A percentile compares a stretch with the other conserved stretches of the same genome.
Evolutionary conservation across 2,113 vertebrate species (phyloP).

Genomic region (Passer domesticus): DNA sequence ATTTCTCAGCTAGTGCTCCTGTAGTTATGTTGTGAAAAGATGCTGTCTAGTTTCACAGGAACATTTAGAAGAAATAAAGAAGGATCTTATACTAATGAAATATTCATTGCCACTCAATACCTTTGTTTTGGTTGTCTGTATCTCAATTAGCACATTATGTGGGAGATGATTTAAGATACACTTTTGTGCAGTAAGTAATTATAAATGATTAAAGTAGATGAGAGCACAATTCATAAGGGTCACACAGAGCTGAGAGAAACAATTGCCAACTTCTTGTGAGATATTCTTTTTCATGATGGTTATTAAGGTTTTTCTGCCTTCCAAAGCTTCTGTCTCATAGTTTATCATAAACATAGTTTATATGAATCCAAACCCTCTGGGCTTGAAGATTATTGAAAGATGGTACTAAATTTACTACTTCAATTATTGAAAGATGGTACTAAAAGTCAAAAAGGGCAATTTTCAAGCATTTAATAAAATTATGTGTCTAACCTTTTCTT

Average conservation of each 20-base stretch:
- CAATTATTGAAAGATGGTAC: neutral
- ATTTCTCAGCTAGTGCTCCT: neutral
- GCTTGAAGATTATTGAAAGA: neutral
- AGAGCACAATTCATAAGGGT: slow-evolving; percentile 30
- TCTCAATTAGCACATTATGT: neutral
- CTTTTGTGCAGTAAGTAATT: slow-evolving; percentile 36
- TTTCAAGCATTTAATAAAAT: neutral
- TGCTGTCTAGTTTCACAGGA: neutral
- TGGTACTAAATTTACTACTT: neutral
- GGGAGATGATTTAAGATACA: slow-evolving; percentile 19
- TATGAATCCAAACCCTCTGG: neutral
- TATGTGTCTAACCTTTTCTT: neutral
- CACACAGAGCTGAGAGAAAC: neutral
- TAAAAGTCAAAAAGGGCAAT: neutral
- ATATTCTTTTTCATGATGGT: neutral
- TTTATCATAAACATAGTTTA: neutral
- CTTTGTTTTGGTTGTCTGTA: neutral
- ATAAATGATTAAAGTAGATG: slow-evolving; percentile 36
- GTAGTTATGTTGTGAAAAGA: neutral
- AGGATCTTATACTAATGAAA: slow-evolving; percentile 3
- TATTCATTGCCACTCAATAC: slow-evolving; percentile 7
- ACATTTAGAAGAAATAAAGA: slow-evolving; percentile 4
- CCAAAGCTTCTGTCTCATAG: neutral
- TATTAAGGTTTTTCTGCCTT: neutral
- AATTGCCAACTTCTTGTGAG: neutral